Evolutionary conservation across 1,140 invertebrate species (phyloP).

Genomic region (Ladona fulva): DNA sequence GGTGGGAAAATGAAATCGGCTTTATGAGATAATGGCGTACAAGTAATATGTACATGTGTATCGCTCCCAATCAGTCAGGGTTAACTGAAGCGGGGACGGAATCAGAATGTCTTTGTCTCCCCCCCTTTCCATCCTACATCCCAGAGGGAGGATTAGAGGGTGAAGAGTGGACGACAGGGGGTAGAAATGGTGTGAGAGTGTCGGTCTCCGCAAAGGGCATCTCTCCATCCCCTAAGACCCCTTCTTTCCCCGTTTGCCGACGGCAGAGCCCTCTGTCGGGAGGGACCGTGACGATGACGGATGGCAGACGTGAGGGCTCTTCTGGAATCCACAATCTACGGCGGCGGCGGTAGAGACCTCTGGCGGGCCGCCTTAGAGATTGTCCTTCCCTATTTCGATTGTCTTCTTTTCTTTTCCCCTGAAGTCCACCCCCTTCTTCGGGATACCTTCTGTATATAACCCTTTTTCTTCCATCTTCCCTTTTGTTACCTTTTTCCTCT

Average conservation of each 20-base stretch:
- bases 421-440: not conserved
- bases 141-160: too few species aligned
- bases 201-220: not conserved
- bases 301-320: conserved; percentile 1
- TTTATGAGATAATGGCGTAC: too few species aligned
- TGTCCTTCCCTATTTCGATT: not conserved
- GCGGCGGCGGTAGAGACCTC: not conserved
- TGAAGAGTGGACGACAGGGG: not conserved
- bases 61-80: too few species aligned
- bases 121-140: too few species aligned
- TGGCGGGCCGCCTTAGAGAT: not conserved
- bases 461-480: too few species aligned
- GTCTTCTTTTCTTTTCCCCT: not conserved
- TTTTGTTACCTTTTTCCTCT: too few species aligned
- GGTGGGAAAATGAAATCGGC: too few species aligned
- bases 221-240: not conserved
- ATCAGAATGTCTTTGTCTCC: too few species aligned
- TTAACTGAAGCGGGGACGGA: too few species aligned
- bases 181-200: not conserved
- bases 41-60: too few species aligned
- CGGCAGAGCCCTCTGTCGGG: not conserved
- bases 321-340: not conserved
- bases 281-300: not conserved
- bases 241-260: not conserved
- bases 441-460: too few species aligned